Base-by-base conservation (phyloP, 2,797 vertebrate genomes). In the Paguma larvata region DNA sequence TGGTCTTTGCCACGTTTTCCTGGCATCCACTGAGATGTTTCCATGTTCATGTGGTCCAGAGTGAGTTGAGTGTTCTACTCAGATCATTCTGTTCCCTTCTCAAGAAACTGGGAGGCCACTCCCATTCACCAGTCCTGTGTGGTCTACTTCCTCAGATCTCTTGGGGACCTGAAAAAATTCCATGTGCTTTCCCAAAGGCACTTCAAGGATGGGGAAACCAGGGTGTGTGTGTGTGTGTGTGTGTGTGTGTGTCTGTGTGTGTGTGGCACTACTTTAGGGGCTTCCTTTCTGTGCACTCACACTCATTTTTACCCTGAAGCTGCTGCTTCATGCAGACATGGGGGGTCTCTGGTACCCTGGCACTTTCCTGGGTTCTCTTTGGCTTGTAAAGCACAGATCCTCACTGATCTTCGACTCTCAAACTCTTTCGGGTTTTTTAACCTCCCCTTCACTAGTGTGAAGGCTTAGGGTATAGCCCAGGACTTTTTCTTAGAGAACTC, bases 311-410 rank as follows among this genome's bases (percentile, higher is more conserved):
- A 83, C 8, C 9, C 53, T 2, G 32, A 7, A 30, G 79, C 41
- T 3, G 0, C 62, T 32, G n/a, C 75, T 2, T 59, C 3, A 7
- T 12, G 0, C 14, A 19, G 38, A 30, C 30, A 1, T 27, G 8
- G 10, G 10, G 14, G 23, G 5, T 79, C 14, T 44, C 59, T 87
- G 68, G 32, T 11, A 65, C 34, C n/a, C 21, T 34, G n/a, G 12
- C 13, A 21, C 11, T 85, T 59, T 68, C 25, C 12, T 34, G 73
- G 19, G 12, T 34, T 21, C 56, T 82, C 0, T 73, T 53, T 96
- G 51, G 10, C 16, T 4, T 7, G 1, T 25, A 67, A 94, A 19
- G 41, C 10, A 62, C 5, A 34, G 41, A 3, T 46, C 23, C 67
- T 79, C 15, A 65, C 27, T 59, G 38, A 53, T 88, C 48, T 89